Evolutionary conservation across 2,113 vertebrate species (phyloP), one percentile per base, ranked within the genome.

Genomic region (Odobenus rosmarus): DNA sequence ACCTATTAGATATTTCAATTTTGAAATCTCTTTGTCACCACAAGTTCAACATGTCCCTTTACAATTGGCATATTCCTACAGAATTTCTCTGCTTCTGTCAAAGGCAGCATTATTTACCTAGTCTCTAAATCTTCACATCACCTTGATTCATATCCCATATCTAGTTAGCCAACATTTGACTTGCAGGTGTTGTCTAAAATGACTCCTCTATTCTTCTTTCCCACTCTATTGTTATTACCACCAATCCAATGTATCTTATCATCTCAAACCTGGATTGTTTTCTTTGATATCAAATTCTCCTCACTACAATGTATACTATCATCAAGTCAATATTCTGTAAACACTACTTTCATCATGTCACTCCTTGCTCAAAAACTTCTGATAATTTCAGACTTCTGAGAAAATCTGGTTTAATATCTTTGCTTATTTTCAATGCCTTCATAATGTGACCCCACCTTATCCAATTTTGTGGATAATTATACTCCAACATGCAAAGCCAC

Each of bases 361-460:
- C 4, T 88, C 55, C 23, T 72, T 83, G 51, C 19, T 93, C n/a
- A 90, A 84, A 86, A 79, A 33, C n/a, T 69, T 72, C 62, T 83
- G 81, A 79, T 42, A 77, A 39, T 49, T 92, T 67, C 12, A 90
- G 42, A 83, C 31, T 93, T 91, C 57, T 86, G 51, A 91, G 59
- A 84, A 92, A 96, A 84, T 62, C 21, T 96, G 16, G 82, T 76
- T 72, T 87, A 83, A 87, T 82, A 62, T 51, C 31, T 51, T 24
- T 96, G 61, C 61, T 72, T 88, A 81, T 84, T 95, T 96, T 91
- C 57, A 88, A 62, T n/a, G 51, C 76, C 42, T 96, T 85, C 49
- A 96, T 81, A 88, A 95, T 88, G 19, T 39, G 64, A 77, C 36
- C 16, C 13, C 11, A 88, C 8, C 14, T 95, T 51, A 39, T 46